Conservation (phyloP, 1,140 invertebrate species). For the Dryas iulia region DNA sequence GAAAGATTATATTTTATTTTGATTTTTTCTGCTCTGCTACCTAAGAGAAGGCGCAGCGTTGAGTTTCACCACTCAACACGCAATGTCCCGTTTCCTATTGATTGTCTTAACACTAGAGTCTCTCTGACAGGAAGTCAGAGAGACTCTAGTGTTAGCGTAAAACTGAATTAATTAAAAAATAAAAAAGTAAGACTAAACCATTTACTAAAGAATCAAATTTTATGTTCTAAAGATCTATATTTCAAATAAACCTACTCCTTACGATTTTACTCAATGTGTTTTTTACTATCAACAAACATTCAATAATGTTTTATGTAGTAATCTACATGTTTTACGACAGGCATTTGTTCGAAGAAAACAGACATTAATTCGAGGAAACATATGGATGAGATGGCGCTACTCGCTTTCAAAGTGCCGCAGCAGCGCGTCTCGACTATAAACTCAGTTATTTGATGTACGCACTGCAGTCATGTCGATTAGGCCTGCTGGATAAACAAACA, state of each 20-base stretch:
- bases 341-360: conserved; percentile 74
- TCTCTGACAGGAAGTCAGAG: too few relatives aligned
- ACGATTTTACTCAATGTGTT: conserved; percentile 20
- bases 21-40: too few relatives aligned
- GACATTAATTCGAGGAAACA: conserved; percentile 78
- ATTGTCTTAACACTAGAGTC: too few relatives aligned
- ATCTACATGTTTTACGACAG: conserved; percentile 69
- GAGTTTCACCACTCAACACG: too few relatives aligned
- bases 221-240: neutral
- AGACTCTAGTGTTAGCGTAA: too few relatives aligned
- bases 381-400: conserved; percentile 70
- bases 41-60: too few relatives aligned
- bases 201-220: too few relatives aligned
- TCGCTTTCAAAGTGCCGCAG: conserved; percentile 72
- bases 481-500: conserved; percentile 64
- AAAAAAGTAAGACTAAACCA: too few relatives aligned
- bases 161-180: too few relatives aligned
- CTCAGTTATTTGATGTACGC: conserved; percentile 66
- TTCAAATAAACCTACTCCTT: neutral
- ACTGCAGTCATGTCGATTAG: conserved; percentile 59
- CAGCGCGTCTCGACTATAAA: conserved; percentile 54
- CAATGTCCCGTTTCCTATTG: too few relatives aligned
- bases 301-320: conserved; percentile 69
- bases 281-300: conserved; percentile 71
- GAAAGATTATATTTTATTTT: too few relatives aligned